Evolutionary conservation across 2,797 vertebrate genomes (phyloP).

Genomic region (Hemitrygon akajei): DNA sequence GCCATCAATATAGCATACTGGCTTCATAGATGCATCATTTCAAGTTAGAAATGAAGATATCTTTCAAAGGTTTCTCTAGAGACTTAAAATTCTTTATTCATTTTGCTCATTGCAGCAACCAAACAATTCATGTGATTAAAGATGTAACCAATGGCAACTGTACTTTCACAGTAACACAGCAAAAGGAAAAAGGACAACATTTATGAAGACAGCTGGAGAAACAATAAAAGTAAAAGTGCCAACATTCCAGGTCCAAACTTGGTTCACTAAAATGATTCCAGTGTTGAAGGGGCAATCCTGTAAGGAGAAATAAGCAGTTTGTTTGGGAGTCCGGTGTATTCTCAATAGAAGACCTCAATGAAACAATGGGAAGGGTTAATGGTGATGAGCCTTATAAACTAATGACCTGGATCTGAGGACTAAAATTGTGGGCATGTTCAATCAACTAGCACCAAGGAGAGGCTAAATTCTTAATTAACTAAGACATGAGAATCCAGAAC

Average conservation of each 20-base stretch:
- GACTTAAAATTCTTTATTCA: neutral
- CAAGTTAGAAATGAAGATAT: neutral
- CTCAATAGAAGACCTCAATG: too few species aligned
- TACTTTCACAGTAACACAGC: neutral
- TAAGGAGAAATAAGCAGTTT: too few species aligned
- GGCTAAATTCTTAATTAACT: too few species aligned
- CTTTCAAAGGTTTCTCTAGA: neutral
- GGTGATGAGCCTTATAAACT: too few species aligned
- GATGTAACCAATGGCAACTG: neutral
- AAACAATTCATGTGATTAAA: constrained; percentile 6
- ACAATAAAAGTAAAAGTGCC: neutral
- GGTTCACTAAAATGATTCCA: too few species aligned
- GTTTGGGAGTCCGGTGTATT: too few species aligned
- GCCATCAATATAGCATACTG: neutral
- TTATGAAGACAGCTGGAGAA: neutral
- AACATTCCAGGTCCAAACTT: neutral
- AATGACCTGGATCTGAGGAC: too few species aligned
- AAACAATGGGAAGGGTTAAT: too few species aligned
- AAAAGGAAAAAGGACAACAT: neutral
- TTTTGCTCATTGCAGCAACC: neutral
- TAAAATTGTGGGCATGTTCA: too few species aligned
- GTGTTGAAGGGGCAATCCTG: too few species aligned
- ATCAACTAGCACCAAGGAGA: too few species aligned
- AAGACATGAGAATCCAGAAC: too few species aligned
- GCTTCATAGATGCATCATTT: neutral